These are phyloP conservation scores for Antheraea assamensis DNA, from an alignment of 2,888 invertebrate genomes.

Conservation along the genomic window DNA sequence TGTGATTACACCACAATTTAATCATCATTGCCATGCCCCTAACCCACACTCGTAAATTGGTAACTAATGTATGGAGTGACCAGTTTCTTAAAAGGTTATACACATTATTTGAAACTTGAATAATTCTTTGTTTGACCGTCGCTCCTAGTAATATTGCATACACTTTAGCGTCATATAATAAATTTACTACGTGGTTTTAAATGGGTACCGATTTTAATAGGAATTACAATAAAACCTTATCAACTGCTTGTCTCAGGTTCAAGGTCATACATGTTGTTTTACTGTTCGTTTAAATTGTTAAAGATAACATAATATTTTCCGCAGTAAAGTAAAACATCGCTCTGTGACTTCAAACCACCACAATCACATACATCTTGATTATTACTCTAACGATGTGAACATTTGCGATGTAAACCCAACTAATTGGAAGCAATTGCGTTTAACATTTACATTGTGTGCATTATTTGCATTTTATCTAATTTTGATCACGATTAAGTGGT, in stretches of 20 bases:
- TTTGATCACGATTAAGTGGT: constrained; percentile 50
- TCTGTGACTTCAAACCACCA: constrained; percentile 16
- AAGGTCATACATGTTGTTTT: neutral
- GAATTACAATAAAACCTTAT: no score
- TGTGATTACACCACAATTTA: no score
- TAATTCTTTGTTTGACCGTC: neutral
- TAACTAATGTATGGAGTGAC: no score
- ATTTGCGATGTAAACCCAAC: constrained; percentile 52
- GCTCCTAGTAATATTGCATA: neutral
- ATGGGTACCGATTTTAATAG: no score
- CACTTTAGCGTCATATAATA: neutral
- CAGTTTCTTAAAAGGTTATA: no score
- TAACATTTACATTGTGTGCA: constrained; percentile 64
- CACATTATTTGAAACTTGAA: neutral
- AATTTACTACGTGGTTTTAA: neutral
- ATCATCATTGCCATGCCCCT: no score
- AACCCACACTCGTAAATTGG: no score
- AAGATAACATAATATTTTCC: constrained; percentile 11
- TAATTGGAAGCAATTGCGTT: constrained; percentile 74
- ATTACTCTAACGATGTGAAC: constrained; percentile 77
- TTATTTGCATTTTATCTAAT: constrained; percentile 53
- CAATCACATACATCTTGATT: constrained; percentile 40
- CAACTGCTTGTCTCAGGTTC: neutral
- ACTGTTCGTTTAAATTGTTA: neutral
- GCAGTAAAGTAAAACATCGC: constrained; percentile 19